Percentiles rank a stretch among this genome's conserved stretches.
Evolutionary conservation across 2,113 vertebrate genomes (phyloP).

Genomic region (Ursus arctos): DNA sequence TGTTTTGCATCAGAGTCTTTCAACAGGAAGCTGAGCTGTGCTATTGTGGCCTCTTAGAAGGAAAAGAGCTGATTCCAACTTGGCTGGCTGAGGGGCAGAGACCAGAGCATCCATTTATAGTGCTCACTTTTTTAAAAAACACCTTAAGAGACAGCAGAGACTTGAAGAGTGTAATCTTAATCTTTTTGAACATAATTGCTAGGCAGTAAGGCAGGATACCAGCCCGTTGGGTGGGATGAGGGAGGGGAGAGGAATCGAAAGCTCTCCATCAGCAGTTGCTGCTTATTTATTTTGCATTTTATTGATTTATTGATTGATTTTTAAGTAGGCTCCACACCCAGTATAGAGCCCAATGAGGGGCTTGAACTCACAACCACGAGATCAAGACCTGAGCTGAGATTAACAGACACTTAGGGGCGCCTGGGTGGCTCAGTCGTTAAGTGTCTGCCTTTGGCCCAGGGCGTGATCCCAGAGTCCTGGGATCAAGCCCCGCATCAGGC

Average conservation of each 20-base stretch:
- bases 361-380: background rate
- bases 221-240: background rate
- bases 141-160: background rate
- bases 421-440: too few species aligned
- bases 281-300: background rate
- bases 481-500: too few species aligned
- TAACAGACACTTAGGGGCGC: background rate
- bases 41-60: background rate
- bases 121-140: background rate
- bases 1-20: constrained; percentile 40
- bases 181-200: background rate
- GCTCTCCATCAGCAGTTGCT: background rate
- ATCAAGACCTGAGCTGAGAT: background rate
- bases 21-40: background rate
- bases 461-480: too few species aligned
- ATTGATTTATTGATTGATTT: background rate
- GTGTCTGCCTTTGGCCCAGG: too few species aligned
- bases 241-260: background rate
- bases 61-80: constrained; percentile 23
- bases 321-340: background rate
- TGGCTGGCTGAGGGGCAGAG: background rate
- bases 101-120: background rate
- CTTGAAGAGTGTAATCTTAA: background rate
- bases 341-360: background rate
- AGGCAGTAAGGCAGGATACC: background rate